Evolutionary conservation across 2,888 invertebrate genomes (phyloP).

Genomic region (Lordiphosa andalusiaca): DNA sequence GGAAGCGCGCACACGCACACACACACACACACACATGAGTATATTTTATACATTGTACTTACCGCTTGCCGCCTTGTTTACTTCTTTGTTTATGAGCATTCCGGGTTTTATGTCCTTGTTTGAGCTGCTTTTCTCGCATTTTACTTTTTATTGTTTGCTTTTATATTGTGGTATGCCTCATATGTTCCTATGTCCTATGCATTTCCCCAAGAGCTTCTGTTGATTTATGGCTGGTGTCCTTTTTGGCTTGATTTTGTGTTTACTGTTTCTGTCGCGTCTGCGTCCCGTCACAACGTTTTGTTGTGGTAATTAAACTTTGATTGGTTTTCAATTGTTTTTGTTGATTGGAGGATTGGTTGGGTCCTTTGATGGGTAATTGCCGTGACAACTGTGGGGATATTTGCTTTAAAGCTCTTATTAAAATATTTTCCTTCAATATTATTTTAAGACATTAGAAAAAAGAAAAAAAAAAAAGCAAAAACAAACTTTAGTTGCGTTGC

Average conservation of each 20-base stretch:
- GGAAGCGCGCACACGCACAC: conserved; percentile 56
- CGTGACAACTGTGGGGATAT: too few species aligned
- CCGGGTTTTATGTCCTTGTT: conserved; percentile 13
- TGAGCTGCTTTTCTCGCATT: conserved; percentile 17
- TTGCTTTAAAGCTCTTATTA: too few species aligned
- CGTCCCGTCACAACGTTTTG: conserved; percentile 51
- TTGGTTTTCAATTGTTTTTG: conserved; percentile 70
- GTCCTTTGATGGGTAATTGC: conserved; percentile 18
- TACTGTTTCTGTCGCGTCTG: conserved; percentile 42
- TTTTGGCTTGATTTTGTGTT: conserved; percentile 45
- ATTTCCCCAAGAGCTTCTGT: conserved; percentile 22
- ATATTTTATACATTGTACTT: conserved; percentile 46
- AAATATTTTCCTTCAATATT: too few species aligned
- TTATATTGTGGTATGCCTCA: conserved; percentile 68
- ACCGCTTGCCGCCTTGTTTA: conserved; percentile 65
- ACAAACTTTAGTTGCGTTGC: too few species aligned
- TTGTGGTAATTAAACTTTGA: conserved; percentile 71
- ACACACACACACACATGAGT: conserved; percentile 31
- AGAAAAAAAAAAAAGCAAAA: too few species aligned
- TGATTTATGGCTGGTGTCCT: conserved; percentile 49
- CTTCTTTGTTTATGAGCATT: conserved; percentile 62
- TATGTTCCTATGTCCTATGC: conserved; percentile 39
- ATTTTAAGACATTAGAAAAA: too few species aligned
- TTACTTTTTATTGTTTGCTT: conserved; percentile 47
- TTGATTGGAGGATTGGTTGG: conserved; percentile 57